Conservation (phyloP, 1,140 invertebrate species). For the Galleria mellonella region DNA sequence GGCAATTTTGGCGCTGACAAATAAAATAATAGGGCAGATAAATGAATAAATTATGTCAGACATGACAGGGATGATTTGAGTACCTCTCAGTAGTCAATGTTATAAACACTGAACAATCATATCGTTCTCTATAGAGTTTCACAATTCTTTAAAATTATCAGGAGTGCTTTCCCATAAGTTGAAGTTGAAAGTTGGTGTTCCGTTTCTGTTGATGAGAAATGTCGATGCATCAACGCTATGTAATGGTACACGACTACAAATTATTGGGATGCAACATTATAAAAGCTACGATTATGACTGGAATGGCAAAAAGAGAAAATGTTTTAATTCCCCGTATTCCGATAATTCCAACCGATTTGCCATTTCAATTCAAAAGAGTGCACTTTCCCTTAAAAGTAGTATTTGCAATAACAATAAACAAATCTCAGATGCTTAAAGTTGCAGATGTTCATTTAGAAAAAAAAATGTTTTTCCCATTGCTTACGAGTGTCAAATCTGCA, state of each 20-base stretch:
- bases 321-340: slow-evolving; percentile 53
- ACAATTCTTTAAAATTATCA: slow-evolving; percentile 25
- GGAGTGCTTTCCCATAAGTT: slow-evolving; percentile 22
- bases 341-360: too few relatives aligned
- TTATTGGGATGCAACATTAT: slow-evolving; percentile 31
- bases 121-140: slow-evolving; percentile 25
- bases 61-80: slow-evolving; percentile 17
- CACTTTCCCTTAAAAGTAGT: slow-evolving; percentile 70
- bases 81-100: slow-evolving; percentile 26
- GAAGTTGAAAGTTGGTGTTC: slow-evolving; percentile 18
- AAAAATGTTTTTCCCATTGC: not conserved
- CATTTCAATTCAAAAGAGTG: too few relatives aligned
- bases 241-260: slow-evolving; percentile 19
- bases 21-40: slow-evolving; percentile 17
- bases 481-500: slow-evolving; percentile 9
- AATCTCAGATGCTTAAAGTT: slow-evolving; percentile 35
- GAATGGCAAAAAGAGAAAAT: slow-evolving; percentile 16
- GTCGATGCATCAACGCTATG: slow-evolving; percentile 18
- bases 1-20: slow-evolving; percentile 24
- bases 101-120: slow-evolving; percentile 22
- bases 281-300: slow-evolving; percentile 45
- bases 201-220: slow-evolving; percentile 19
- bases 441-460: slow-evolving; percentile 7
- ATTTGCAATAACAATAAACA: slow-evolving; percentile 74
- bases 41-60: slow-evolving; percentile 23